Conservation (phyloP, 1,140 invertebrate species). For the Cepaea nemoralis region DNA sequence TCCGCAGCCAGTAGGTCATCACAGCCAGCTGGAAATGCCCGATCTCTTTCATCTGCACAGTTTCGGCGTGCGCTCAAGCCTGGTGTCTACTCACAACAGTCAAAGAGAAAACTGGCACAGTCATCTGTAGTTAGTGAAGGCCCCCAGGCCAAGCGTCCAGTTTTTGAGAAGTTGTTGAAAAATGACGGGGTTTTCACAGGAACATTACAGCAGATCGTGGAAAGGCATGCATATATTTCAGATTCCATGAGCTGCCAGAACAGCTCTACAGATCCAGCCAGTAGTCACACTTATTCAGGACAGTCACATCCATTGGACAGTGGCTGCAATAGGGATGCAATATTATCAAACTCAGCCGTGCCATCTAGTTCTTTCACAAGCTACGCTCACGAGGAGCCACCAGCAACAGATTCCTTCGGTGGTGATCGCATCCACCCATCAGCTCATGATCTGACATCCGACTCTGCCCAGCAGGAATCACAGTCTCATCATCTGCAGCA, state of each 20-base stretch:
- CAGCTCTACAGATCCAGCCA: background rate
- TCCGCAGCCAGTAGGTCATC: slow-evolving; percentile 8
- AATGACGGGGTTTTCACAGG: slow-evolving; percentile 2
- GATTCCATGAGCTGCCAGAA: background rate
- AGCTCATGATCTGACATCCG: background rate
- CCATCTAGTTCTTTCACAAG: background rate
- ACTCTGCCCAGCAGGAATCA: background rate
- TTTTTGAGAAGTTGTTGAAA: slow-evolving; percentile 18
- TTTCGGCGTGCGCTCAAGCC: slow-evolving; percentile 19
- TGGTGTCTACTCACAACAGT: background rate
- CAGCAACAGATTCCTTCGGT: background rate
- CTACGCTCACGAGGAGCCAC: background rate
- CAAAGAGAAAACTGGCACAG: background rate
- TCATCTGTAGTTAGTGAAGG: background rate
- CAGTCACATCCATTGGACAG: background rate
- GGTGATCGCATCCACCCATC: background rate
- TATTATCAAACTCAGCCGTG: background rate
- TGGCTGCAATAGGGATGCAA: background rate
- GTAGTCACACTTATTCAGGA: background rate
- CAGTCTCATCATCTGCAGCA: background rate
- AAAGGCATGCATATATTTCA: background rate
- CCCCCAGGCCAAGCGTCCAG: slow-evolving; percentile 10
- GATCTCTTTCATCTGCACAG: background rate
- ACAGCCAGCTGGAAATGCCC: background rate
- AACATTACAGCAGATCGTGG: slow-evolving; percentile 3